Base-by-base conservation (phyloP, 2,888 invertebrate genomes). In the Amblyjoppa proteus region DNA sequence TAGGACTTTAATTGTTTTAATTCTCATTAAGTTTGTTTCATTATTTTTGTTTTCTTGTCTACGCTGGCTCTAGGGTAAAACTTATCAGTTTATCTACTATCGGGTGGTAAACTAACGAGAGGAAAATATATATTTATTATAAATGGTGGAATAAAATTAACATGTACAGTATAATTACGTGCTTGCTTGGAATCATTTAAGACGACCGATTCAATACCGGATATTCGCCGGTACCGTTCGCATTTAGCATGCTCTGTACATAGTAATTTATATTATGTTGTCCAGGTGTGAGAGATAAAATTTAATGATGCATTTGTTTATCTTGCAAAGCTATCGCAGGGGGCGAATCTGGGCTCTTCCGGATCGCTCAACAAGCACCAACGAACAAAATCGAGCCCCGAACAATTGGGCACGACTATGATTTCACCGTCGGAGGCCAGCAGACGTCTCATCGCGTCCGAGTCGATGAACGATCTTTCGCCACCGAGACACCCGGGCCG, bases 331-430 rank as follows among this genome's bases (percentile, higher is more conserved):
- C 87, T 93, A 87, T 93, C 93, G 25, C 93, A 94, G 88, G 93
- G 92, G 45, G 89, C 92, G 4, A 92, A 93, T 88, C 88, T 93
- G 80, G 90, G 91, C 31, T 91, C 92, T 7, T 88, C 91, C 6
- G 90, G 90, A 69, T 91, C 91, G 13, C 86, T 92, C 49, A 92
- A 95, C 84, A 95, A 95, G 49, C 96, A 96, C 90, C 96, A 96
- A 89, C 95, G 96, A 87, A 96, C 96, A 77, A 96, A 96, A 91
- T 96, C 96, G 81, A 96, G 96, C 91, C 96, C 96, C 11, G 96
- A 96, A 92, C 95, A 95, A 81, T 90, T 95, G 73, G 92, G 93
- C 53, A 93, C 92, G 31, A 91, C 93, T 49, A 90, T 93, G 66
- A 93, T 93, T 76, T 93, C 93, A 64, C 92, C 93, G 2, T 89